Percentiles rank a stretch among this genome's conserved stretches.
Evolutionary conservation across 2,797 vertebrate species (phyloP).

Genomic region (Poecilia gillii): DNA sequence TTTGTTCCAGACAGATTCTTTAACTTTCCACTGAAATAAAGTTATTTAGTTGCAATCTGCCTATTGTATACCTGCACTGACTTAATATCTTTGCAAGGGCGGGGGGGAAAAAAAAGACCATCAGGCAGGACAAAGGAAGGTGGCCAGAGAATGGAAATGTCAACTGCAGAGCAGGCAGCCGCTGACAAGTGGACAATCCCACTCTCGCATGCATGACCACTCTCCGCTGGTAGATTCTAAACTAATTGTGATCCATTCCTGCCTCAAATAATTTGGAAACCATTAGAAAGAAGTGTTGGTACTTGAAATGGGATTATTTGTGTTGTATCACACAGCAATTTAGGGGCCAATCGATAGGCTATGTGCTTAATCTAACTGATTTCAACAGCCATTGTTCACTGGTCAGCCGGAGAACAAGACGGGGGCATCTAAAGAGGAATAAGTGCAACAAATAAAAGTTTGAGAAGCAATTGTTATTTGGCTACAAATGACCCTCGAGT

Average conservation of each 20-base stretch:
- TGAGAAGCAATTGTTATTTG: slow-evolving; percentile 9
- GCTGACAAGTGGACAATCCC: slow-evolving; percentile 37
- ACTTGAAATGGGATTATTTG: slow-evolving; percentile 77
- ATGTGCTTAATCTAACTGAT: slow-evolving; percentile 72
- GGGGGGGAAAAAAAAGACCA: not conserved
- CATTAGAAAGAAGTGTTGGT: slow-evolving; percentile 74
- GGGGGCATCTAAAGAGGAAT: not conserved
- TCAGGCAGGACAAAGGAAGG: slow-evolving; percentile 48
- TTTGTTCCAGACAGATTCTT: slow-evolving; percentile 16
- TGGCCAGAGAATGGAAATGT: slow-evolving; percentile 63
- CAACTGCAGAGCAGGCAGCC: slow-evolving; percentile 42
- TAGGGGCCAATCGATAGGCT: slow-evolving; percentile 70
- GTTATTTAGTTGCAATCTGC: slow-evolving; percentile 21
- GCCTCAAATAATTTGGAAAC: slow-evolving; percentile 71
- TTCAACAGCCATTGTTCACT: slow-evolving; percentile 59
- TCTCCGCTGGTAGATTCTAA: slow-evolving; percentile 61
- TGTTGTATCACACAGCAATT: slow-evolving; percentile 67
- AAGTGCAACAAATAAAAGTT: not conserved
- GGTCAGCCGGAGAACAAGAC: slow-evolving; percentile 21
- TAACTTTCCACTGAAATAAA: slow-evolving; percentile 18
- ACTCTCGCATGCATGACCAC: slow-evolving; percentile 63
- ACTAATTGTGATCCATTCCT: slow-evolving; percentile 74
- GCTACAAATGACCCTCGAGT: not conserved
- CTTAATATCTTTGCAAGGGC: slow-evolving; percentile 18
- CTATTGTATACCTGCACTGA: slow-evolving; percentile 31